Conservation (phyloP, 2,113 vertebrate species). For the Malurus elegans region DNA sequence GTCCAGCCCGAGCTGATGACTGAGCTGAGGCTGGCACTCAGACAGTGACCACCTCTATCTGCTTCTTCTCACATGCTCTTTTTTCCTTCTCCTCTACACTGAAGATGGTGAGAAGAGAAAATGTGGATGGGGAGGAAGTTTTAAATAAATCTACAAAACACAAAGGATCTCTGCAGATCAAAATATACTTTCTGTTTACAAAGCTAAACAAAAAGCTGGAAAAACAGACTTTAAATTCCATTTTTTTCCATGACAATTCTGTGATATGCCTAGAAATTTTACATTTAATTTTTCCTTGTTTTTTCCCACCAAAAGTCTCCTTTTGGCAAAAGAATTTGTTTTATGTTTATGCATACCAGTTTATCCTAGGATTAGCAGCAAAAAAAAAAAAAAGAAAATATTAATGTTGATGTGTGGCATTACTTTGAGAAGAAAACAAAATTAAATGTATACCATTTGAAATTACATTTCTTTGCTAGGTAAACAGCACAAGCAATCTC, state of each 20-base stretch:
- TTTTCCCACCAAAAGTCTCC: neutral
- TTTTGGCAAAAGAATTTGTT: neutral
- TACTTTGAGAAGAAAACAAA: neutral
- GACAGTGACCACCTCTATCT: fast-evolving
- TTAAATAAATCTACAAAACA: neutral
- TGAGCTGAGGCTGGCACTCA: neutral
- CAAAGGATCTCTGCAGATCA: neutral
- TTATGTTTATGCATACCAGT: neutral
- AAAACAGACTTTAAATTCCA: neutral
- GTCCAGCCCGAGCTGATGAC: neutral
- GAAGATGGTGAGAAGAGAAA: neutral
- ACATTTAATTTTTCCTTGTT: neutral
- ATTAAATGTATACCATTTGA: neutral
- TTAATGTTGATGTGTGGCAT: neutral
- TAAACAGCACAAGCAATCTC: neutral
- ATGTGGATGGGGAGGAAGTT: fast-evolving
- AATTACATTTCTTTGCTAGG: neutral
- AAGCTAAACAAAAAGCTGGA: neutral
- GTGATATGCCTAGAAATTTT: neutral
- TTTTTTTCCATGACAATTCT: neutral
- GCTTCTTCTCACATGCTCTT: neutral
- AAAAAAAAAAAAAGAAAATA: neutral
- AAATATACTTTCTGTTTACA: neutral
- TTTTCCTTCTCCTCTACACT: neutral
- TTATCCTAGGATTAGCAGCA: neutral